These are phyloP conservation scores for Drosophila asahinai DNA, from an alignment of 1,140 invertebrate species.

Conservation along the genomic window DNA sequence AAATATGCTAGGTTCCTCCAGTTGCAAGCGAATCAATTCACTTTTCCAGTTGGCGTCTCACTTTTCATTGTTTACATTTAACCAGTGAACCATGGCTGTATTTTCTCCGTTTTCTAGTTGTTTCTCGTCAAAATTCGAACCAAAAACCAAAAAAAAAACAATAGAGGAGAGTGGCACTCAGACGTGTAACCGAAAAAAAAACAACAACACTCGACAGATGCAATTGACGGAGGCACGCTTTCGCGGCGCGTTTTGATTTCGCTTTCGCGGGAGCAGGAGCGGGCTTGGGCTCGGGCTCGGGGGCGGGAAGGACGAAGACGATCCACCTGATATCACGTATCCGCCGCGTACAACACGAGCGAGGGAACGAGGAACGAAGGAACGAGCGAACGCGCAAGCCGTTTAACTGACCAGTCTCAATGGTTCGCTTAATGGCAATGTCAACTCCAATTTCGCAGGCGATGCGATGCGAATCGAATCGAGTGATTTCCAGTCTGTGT, in stretches of 20 bases:
- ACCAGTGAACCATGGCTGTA: conserved; percentile 28
- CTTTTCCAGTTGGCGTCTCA: conserved; percentile 51
- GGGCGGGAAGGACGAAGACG: neutral
- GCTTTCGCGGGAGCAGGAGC: neutral
- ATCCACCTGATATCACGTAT: conserved; percentile 10
- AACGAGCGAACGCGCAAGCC: conserved; percentile 16
- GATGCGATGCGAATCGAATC: conserved; percentile 17
- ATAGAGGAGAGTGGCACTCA: conserved; percentile 10
- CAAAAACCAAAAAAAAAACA: conserved; percentile 21
- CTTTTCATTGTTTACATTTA: conserved; percentile 60
- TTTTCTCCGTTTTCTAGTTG: conserved; percentile 21
- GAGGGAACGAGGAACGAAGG: neutral
- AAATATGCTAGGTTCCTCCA: conserved; percentile 33
- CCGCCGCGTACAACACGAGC: neutral
- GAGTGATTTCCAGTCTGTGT: conserved; percentile 5
- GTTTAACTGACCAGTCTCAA: neutral
- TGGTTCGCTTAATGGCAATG: neutral
- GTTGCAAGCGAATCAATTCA: conserved; percentile 43
- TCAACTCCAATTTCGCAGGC: conserved; percentile 2
- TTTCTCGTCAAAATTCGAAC: conserved; percentile 26
- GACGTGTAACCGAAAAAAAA: conserved; percentile 38
- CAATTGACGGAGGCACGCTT: conserved; percentile 30
- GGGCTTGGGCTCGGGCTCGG: neutral
- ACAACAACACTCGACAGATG: conserved; percentile 20
- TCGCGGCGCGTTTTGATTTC: conserved; percentile 26